Conservation (phyloP, 2,797 vertebrate genomes). For the Anomalospiza imberbis region DNA sequence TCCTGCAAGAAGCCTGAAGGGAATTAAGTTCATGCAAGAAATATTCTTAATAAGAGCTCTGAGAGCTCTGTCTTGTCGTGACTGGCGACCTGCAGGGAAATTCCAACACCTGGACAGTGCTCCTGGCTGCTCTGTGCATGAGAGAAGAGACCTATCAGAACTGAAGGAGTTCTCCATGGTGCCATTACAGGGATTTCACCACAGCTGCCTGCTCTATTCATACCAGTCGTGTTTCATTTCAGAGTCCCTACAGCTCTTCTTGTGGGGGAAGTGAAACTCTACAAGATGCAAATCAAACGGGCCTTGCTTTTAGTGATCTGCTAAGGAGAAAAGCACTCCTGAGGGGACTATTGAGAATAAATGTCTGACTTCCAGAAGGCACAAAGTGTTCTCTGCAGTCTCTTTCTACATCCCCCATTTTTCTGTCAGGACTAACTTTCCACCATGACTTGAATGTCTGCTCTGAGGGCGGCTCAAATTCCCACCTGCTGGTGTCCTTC, state of each 20-base stretch:
- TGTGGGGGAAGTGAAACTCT: background rate
- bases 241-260: background rate
- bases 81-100: background rate
- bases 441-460: background rate
- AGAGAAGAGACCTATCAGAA: background rate
- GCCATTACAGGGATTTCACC: background rate
- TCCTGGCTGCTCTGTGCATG: background rate
- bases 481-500: background rate
- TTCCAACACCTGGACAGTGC: background rate
- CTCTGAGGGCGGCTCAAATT: background rate
- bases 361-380: background rate
- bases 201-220: background rate
- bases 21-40: background rate
- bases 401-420: background rate
- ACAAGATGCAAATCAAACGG: background rate
- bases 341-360: background rate
- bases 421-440: background rate
- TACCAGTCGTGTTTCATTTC: background rate
- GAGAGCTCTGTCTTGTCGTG: background rate
- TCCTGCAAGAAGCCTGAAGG: background rate
- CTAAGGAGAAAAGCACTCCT: background rate
- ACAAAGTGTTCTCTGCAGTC: background rate
- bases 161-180: background rate
- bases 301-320: background rate
- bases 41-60: background rate